Evolutionary conservation across 2,888 invertebrate genomes (phyloP), one percentile per base, ranked within the genome.

Genomic region (Brachyopa scutellaris): DNA sequence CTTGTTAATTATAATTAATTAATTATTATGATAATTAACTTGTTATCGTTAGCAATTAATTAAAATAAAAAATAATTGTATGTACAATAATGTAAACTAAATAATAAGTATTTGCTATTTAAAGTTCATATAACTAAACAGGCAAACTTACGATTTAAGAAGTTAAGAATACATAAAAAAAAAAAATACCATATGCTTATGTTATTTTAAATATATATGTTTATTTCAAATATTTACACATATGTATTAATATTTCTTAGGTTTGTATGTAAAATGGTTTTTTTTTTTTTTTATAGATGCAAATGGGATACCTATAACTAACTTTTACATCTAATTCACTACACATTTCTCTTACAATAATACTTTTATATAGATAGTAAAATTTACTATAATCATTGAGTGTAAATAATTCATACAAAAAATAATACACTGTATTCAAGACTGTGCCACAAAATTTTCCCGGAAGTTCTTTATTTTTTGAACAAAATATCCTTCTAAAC

Each of bases 401-500:
- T 49, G 21, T 19, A 42, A 57, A 23, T 17, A 64, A 36, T 29
- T 70, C 19, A 45, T 64, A 21, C 11, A 62, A 29, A 45, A 40
- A 47, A 36, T 53, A 59, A 42, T 55, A 53, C 21, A 21, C 21
- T 70, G 42, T 29, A 36, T 64, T 57, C 45, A 77, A 51, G 59
- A 33, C 15, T 42, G 69, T 21, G 66, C 88, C 85, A 94, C 95
- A 88, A 96, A 93, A 91, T 94, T 96, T 92, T 97, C 96, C 87
- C 97, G 93, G 90, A 97, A 93, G 91, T 93, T 94, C 92, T 96
- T 96, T 85, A 97, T 96, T 93, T 97, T 97, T 91, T 96, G 96
- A 89, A 97, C 97, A 92, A 99, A 99, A 91, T 95, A 98, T 78
- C 96, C 95, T 92, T 99, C 99, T 84, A 99, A 92, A 64, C 96